Evolutionary conservation across 2,797 vertebrate species (phyloP).

Genomic region (Onychomys torridus): DNA sequence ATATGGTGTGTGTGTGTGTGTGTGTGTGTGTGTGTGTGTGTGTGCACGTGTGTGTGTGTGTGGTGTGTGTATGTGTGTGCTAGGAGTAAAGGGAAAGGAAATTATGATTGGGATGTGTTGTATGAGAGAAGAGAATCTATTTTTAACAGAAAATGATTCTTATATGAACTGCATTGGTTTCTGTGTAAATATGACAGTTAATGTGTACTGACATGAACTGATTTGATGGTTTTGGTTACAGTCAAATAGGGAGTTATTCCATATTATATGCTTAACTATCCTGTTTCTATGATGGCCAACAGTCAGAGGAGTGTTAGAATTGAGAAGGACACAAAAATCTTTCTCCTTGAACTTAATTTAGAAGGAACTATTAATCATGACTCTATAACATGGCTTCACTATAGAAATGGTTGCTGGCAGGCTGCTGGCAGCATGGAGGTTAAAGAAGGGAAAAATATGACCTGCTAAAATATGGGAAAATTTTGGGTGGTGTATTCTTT

Average conservation of each 20-base stretch:
- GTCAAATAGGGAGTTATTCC: conserved; percentile 49
- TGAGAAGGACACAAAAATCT: conserved; percentile 35
- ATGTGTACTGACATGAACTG: conserved; percentile 48
- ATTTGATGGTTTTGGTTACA: conserved; percentile 51
- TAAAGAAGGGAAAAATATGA: not conserved
- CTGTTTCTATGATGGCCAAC: conserved; percentile 27
- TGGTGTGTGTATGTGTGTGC: not conserved
- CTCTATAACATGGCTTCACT: not conserved
- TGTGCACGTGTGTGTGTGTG: not conserved
- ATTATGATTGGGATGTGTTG: not conserved
- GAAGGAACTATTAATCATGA: not conserved
- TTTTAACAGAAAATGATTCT: not conserved
- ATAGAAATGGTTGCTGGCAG: not conserved
- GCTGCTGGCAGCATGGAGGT: not conserved
- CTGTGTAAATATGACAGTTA: conserved; percentile 28
- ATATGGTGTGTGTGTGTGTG: not conserved
- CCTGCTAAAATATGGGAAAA: not conserved
- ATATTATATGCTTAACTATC: not conserved
- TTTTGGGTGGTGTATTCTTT: conserved; percentile 42
- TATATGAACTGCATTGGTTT: conserved; percentile 33
- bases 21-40: not conserved
- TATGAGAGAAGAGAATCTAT: not conserved
- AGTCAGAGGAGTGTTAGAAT: conserved; percentile 13
- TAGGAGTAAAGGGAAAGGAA: not conserved
- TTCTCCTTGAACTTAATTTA: conserved; percentile 18